These are phyloP conservation scores for Oxyteleia sp. DNA, from an alignment of 2,888 invertebrate genomes.

Conservation along the genomic window DNA sequence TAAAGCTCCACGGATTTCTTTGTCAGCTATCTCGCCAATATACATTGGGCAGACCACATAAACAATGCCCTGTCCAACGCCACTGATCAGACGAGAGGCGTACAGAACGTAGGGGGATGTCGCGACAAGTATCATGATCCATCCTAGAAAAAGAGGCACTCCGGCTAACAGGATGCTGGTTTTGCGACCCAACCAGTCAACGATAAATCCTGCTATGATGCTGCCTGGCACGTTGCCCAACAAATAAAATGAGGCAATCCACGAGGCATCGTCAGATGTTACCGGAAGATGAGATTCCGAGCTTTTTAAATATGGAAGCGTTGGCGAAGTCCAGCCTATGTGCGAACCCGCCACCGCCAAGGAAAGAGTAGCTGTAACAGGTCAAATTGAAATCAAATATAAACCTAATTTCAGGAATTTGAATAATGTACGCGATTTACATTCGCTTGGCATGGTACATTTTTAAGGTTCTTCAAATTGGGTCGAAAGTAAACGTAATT, in stretches of 20 bases:
- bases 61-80: slow-evolving; percentile 90
- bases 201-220: slow-evolving; percentile 89
- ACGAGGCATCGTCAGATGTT: slow-evolving; percentile 85
- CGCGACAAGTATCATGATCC: slow-evolving; percentile 90
- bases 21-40: slow-evolving; percentile 90
- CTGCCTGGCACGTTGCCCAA: slow-evolving; percentile 89
- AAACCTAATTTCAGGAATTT: not conserved
- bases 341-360: slow-evolving; percentile 84
- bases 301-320: slow-evolving; percentile 83
- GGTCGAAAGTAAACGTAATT: no score
- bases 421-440: not conserved
- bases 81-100: slow-evolving; percentile 89
- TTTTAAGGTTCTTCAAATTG: not conserved
- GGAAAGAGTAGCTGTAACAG: slow-evolving; percentile 82
- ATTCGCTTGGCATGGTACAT: not conserved
- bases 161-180: slow-evolving; percentile 88
- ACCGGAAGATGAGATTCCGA: slow-evolving; percentile 82
- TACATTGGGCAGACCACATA: slow-evolving; percentile 90
- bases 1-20: slow-evolving; percentile 89
- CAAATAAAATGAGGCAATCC: slow-evolving; percentile 89
- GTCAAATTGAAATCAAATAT: slow-evolving; percentile 10
- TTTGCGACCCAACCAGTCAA: slow-evolving; percentile 89
- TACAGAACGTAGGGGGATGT: slow-evolving; percentile 89
- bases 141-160: slow-evolving; percentile 89
- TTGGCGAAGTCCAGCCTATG: slow-evolving; percentile 87